Base-by-base conservation (phyloP, 2,888 invertebrate species). In the Drosophila kanekoi region DNA sequence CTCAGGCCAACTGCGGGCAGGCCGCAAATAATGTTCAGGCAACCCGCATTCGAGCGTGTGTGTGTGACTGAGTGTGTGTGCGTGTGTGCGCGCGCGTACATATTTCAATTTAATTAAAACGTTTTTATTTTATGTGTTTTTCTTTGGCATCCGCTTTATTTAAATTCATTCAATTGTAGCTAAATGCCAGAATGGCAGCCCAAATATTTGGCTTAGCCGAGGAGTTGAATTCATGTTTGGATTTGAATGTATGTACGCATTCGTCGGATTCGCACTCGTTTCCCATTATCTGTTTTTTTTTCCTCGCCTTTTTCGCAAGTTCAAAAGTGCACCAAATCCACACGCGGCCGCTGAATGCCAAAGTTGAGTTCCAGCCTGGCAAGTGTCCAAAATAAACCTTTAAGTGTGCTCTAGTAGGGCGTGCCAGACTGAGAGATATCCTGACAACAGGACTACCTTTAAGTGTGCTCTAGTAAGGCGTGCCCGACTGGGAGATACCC, bases 91-190 rank as follows among this genome's bases (percentile, higher is more conserved):
- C 8, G 45, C 9, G 18, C 11, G 20, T n/a, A 67, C 47, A 62
- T 68, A 61, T 70, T 82, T 72, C 58, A 74, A 77, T 86, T 82
- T 77, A 88, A 82, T 82, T 82, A 77, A 82, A 82, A 69, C 66
- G 64, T 59, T 83, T 73, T 58, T 56, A 56, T 61, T 78, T 63
- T 38, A 61, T 48, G 44, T 60, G 45, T 20, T 44, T 43, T 47
- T 20, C 41, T 56, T 66, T 69, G 52, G 49, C 58, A 77, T 59
- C 45, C 16, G 48, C 13, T 76, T 61, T 51, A 58, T 66, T 62
- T 40, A 40, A 66, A 59, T 58, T 54, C 45, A 73, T 57, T 66
- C 48, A 57, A 53, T 72, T 77, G 52, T 47, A 28, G 33, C 56
- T 38, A 41, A 74, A 72, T 56, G 73, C 41, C 73, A 72, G 32